A percentile compares a stretch with the other conserved stretches of the same genome.
Evolutionary conservation across 2,797 vertebrate genomes (phyloP).

Genomic region (Lepilemur septentrionalis): DNA sequence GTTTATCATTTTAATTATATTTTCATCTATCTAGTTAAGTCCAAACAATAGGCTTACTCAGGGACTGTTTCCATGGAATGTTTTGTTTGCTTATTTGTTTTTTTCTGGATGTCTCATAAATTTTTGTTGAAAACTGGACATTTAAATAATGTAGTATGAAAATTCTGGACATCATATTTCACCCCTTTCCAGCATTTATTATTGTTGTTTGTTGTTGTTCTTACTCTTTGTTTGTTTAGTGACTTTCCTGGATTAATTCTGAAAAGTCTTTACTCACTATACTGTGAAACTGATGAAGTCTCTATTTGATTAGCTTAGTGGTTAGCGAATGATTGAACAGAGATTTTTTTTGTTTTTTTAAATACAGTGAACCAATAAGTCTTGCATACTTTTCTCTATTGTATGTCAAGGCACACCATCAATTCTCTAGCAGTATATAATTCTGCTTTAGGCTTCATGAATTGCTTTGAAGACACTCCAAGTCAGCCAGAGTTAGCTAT

Average conservation of each 20-base stretch:
- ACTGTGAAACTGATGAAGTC: not conserved
- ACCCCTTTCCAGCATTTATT: not conserved
- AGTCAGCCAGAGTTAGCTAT: not conserved
- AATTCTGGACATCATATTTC: too few species aligned
- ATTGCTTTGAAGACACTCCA: not conserved
- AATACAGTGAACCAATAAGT: not conserved
- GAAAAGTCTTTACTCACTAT: not conserved
- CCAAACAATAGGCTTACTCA: not conserved
- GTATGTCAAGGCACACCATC: not conserved
- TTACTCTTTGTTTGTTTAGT: not conserved
- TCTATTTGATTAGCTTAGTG: not conserved
- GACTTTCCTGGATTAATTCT: not conserved
- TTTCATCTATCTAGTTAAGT: not conserved
- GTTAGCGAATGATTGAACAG: not conserved
- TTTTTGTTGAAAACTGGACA: not conserved
- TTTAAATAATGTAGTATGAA: not conserved
- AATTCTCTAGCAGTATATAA: not conserved
- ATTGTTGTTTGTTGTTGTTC: not conserved
- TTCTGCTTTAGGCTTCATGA: not conserved
- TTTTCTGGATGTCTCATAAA: not conserved
- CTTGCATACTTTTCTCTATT: not conserved
- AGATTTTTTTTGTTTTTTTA: not conserved
- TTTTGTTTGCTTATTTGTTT: not conserved
- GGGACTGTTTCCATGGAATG: too few species aligned
- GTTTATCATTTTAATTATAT: not conserved